Evolutionary conservation across 2,797 vertebrate genomes (phyloP), one percentile per base, ranked within the genome.

Genomic region (Chiloscyllium punctatum): DNA sequence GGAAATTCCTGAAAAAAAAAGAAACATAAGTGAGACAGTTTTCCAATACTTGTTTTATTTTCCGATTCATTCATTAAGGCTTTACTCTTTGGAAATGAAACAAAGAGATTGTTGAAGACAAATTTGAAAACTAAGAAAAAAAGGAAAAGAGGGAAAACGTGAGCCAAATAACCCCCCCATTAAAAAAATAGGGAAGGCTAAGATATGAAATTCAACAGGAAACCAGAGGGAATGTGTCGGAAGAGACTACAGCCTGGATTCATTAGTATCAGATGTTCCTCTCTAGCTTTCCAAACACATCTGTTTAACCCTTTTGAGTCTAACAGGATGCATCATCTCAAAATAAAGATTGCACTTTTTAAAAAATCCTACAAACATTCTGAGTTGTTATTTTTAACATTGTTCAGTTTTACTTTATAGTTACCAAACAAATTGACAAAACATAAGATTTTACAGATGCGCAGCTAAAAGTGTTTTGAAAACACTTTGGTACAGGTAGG

Each of bases 211-310:
- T 72, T 30, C 71, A 95, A 57, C 94, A 95, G 94, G 94, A 95
- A 95, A 37, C 94, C 71, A 77, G 30, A 57, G 94, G 77, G 71
- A 95, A 95, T 95, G 71, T 95, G 72, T 95, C 51, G 68, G 94
- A 95, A 95, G 94, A n/a, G 48, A 16, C 94, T 18, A 33, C 94
- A 77, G 51, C 94, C 2, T 33, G 69, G 51, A 18, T 30, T 48
- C 71, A 74, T 74, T 51, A 77, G 48, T 53, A 95, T 95, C 68
- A 95, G 72, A 51, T 95, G 94, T 95, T 92, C 66, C 68, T n/a
- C 71, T 95, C 94, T 57, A 33, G 27, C 30, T 95, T 95, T 77
- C 51, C 51, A 77, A 74, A 77, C 30, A 48, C 25, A 72, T 51
- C n/a, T 53, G 11, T 77, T 95, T 95, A 77, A 95, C 71, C 51